Evolutionary conservation across 2,113 vertebrate species (phyloP).

Genomic region (Boleophthalmus pectinirostris): DNA sequence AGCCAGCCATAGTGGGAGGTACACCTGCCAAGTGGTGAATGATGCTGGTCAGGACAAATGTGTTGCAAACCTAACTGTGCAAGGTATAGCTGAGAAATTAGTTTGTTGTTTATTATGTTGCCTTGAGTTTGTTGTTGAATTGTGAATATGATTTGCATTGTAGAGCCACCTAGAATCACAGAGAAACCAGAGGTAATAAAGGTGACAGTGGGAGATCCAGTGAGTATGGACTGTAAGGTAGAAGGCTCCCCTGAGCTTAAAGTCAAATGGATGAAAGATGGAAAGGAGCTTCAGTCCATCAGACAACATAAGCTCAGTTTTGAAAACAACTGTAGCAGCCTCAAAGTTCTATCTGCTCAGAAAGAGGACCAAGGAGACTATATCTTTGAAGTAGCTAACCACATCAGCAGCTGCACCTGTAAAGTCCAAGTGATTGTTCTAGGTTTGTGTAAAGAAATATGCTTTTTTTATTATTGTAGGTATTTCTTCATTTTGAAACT

Average conservation of each 20-base stretch:
- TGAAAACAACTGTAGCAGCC: conserved; percentile 89
- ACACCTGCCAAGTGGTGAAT: conserved; percentile 92
- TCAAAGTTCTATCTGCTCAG: conserved; percentile 89
- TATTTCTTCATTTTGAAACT: background rate
- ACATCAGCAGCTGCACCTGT: conserved; percentile 90
- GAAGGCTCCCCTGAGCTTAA: conserved; percentile 92
- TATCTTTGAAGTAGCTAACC: conserved; percentile 90
- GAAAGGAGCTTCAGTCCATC: conserved; percentile 89
- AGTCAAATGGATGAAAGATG: conserved; percentile 92
- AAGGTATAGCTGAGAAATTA: conserved; percentile 79
- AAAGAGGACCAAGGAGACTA: conserved; percentile 91
- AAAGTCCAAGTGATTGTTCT: conserved; percentile 86
- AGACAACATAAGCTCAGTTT: conserved; percentile 91
- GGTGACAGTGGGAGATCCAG: conserved; percentile 90
- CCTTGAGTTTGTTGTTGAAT: background rate
- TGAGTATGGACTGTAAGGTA: conserved; percentile 92
- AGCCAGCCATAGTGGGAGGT: conserved; percentile 84
- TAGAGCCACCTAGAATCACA: conserved; percentile 92
- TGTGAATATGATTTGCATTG: conserved; percentile 31
- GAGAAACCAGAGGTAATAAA: conserved; percentile 91
- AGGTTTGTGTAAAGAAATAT: conserved; percentile 81
- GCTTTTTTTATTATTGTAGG: background rate
- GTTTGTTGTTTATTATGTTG: background rate
- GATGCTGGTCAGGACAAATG: conserved; percentile 92
- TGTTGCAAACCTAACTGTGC: conserved; percentile 87